These are phyloP conservation scores for Hystrix brachyura DNA, from an alignment of 2,113 vertebrate genomes.

Conservation along the genomic window DNA sequence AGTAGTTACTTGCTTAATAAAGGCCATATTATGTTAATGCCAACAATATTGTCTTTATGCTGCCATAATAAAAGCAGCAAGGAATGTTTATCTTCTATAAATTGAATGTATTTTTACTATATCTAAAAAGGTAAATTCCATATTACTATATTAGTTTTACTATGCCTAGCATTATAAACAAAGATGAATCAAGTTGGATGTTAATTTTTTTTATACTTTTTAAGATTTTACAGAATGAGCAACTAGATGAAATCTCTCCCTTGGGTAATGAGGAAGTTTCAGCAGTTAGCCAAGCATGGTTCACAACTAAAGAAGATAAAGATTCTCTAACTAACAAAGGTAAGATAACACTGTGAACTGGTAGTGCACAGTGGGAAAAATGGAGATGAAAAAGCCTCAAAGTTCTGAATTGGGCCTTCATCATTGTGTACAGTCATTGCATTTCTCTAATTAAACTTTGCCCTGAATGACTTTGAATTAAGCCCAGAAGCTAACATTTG, in stretches of 20 bases:
- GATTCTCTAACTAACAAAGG: conserved; percentile 98
- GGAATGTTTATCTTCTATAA: not conserved
- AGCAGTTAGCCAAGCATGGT: conserved; percentile 99
- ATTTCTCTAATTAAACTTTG: conserved; percentile 46
- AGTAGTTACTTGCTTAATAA: not conserved
- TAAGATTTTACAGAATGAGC: conserved; percentile 95
- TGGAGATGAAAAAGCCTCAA: not conserved
- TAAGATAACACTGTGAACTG: conserved; percentile 79
- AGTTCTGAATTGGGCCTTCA: conserved; percentile 41
- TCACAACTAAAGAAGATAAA: conserved; percentile 99
- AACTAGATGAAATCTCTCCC: conserved; percentile 91
- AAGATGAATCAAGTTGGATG: not conserved
- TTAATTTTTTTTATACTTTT: conserved; percentile 60
- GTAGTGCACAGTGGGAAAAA: not conserved
- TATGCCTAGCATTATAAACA: not conserved
- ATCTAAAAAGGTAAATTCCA: not conserved
- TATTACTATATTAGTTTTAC: conserved; percentile 27
- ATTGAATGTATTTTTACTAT: conserved; percentile 19
- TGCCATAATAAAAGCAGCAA: conserved; percentile 23
- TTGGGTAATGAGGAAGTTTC: conserved; percentile 94
- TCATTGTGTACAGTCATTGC: not conserved
- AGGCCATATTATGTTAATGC: not conserved
- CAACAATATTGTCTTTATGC: not conserved
- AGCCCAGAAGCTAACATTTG: not conserved
- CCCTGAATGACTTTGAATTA: conserved; percentile 43